These are phyloP conservation scores for Lumbricus terrestris DNA, from an alignment of 2,888 invertebrate genomes.

Conservation along the genomic window DNA sequence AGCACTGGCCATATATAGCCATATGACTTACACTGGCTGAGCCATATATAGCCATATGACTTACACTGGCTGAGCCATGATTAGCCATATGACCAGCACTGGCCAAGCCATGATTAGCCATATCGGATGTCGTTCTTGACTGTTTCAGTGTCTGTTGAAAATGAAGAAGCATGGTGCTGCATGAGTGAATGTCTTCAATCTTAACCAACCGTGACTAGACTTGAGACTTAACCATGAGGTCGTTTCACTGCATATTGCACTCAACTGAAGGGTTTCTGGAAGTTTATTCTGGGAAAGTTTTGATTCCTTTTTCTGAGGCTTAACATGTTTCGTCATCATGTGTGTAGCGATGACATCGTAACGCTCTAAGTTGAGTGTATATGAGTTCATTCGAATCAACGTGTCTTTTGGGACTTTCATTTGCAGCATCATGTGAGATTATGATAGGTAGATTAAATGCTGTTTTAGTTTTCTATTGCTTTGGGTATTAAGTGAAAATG, in stretches of 20 bases:
- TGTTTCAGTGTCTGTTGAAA: background rate
- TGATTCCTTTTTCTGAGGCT: background rate
- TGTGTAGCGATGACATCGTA: background rate
- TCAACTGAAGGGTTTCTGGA: background rate
- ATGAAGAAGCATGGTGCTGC: background rate
- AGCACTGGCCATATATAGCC: too few relatives aligned
- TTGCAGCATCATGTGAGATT: background rate
- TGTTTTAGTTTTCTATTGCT: background rate
- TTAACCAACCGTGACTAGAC: background rate
- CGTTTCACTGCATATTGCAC: background rate
- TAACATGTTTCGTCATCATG: background rate
- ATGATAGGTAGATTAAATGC: background rate
- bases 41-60: background rate
- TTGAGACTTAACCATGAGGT: background rate
- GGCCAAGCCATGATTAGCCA: background rate
- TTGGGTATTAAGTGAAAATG: background rate
- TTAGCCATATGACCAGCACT: background rate
- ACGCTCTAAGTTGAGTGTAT: too few relatives aligned
- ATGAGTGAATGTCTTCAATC: background rate
- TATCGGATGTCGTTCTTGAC: background rate
- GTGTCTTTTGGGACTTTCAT: background rate
- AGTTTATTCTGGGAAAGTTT: background rate
- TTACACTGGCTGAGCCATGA: too few relatives aligned
- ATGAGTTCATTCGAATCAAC: background rate
- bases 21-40: background rate